Conservation (phyloP, 2,113 vertebrate species). For the Garra rufa region DNA sequence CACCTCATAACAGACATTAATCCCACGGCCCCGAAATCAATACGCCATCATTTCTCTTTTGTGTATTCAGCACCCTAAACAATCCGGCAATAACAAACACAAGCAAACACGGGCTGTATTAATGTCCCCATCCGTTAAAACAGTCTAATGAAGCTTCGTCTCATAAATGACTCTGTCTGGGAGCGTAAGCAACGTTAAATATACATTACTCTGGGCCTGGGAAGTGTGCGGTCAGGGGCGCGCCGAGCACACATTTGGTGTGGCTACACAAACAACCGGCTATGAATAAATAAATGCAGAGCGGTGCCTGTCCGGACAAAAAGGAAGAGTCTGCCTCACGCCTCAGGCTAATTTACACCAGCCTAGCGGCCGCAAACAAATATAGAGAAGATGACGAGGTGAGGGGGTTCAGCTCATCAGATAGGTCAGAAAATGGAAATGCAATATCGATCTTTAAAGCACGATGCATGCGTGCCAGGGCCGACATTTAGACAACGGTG, state of each 20-base stretch:
- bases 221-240: conserved; percentile 37
- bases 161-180: conserved; percentile 59
- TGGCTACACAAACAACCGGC: conserved; percentile 52
- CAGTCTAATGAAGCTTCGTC: conserved; percentile 53
- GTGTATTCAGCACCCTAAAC: conserved; percentile 51
- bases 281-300: conserved; percentile 67
- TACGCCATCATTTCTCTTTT: conserved; percentile 48
- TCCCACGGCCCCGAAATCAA: conserved; percentile 42
- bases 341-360: conserved; percentile 70
- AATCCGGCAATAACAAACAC: conserved; percentile 33
- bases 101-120: conserved; percentile 28
- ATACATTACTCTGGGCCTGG: conserved; percentile 48
- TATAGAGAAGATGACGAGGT: neutral
- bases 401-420: conserved; percentile 67
- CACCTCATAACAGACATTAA: conserved; percentile 44
- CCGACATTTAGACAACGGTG: conserved; percentile 44
- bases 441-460: conserved; percentile 60
- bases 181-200: conserved; percentile 54
- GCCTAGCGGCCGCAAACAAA: conserved; percentile 59
- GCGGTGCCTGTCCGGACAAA: conserved; percentile 38
- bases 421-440: conserved; percentile 60
- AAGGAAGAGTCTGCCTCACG: conserved; percentile 64
- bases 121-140: conserved; percentile 56
- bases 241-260: conserved; percentile 20
- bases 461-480: conserved; percentile 23